Conservation (phyloP, 2,797 vertebrate species). For the Galagoides demidoff region DNA sequence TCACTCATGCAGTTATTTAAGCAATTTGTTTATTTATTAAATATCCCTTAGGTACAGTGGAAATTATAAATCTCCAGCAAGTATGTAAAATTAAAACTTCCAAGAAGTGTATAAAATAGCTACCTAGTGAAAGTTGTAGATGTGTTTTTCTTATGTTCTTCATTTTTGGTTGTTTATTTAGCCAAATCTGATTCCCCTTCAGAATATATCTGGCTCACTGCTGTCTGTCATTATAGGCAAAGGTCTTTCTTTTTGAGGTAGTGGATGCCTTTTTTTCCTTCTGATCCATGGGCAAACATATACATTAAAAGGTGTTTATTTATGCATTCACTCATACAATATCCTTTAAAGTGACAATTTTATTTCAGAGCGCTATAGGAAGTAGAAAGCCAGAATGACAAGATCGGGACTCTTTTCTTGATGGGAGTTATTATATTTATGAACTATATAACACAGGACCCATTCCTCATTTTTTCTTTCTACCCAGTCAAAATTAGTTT, state of each 20-base stretch:
- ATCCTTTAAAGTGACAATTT: background rate
- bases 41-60: background rate
- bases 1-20: background rate
- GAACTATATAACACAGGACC: background rate
- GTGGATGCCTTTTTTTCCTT: background rate
- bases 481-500: background rate
- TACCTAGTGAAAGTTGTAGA: background rate
- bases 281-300: background rate
- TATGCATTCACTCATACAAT: background rate
- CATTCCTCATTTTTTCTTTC: background rate
- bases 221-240: background rate
- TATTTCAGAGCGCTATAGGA: background rate
- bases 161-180: background rate
- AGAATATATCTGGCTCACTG: background rate
- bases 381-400: background rate
- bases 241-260: background rate
- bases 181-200: background rate
- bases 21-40: background rate
- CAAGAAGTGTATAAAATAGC: background rate
- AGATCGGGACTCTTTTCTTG: background rate
- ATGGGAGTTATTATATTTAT: background rate
- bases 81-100: too few relatives aligned
- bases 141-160: background rate
- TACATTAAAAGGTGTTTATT: background rate
- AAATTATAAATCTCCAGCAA: background rate